Conservation (phyloP, 2,888 invertebrate species). For the Lymantria monacha region DNA sequence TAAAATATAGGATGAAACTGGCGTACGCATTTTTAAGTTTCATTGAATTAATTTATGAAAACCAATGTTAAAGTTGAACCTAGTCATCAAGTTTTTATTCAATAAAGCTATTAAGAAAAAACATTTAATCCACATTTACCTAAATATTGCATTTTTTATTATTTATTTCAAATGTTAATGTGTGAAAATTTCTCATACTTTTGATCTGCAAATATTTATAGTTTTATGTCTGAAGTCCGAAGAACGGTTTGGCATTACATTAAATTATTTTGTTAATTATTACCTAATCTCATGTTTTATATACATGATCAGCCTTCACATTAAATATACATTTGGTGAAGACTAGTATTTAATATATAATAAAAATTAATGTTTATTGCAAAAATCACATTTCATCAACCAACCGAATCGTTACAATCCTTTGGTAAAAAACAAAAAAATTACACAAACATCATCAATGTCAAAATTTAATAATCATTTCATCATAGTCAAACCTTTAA, state of each 20-base stretch:
- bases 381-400: slow-evolving; percentile 30
- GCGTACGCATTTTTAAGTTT: too few species aligned
- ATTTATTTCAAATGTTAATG: too few species aligned
- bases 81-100: too few species aligned
- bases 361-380: slow-evolving; percentile 12
- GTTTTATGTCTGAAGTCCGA: too few species aligned
- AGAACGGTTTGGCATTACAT: slow-evolving; percentile 32
- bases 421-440: slow-evolving; percentile 30
- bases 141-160: too few species aligned
- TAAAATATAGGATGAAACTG: too few species aligned
- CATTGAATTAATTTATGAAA: too few species aligned
- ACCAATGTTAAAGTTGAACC: too few species aligned
- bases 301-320: slow-evolving; percentile 40
- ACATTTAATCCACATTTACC: too few species aligned
- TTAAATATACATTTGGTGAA: slow-evolving; percentile 48
- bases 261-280: neutral
- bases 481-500: neutral
- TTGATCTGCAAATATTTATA: too few species aligned
- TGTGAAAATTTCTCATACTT: too few species aligned
- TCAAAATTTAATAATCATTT: neutral
- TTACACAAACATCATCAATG: neutral
- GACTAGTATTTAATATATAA: slow-evolving; percentile 37
- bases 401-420: slow-evolving; percentile 20
- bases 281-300: slow-evolving; percentile 23
- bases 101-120: too few species aligned